Base-by-base conservation (phyloP, 92 coral and sea anemone genomes). In the Heliopora coerulea region DNA sequence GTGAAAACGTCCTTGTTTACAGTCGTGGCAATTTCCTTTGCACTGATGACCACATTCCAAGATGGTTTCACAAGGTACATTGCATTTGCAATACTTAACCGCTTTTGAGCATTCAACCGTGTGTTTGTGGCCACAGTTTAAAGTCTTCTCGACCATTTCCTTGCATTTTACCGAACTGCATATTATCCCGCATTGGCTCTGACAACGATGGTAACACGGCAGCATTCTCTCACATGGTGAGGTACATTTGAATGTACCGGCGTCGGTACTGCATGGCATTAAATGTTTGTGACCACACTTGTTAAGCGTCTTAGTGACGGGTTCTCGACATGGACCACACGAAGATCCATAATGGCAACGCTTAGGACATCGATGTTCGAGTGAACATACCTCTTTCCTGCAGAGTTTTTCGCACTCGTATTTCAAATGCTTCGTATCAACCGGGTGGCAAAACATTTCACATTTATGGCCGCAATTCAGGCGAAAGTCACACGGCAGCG, bases 391-490 rank as follows among this genome's bases (percentile, higher is more conserved):
- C 34, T 65, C 78, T 13, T 74, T 66, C 23, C 17, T 59, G 41
- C 97, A 91, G 29, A 74, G 57, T 54, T 91, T 86, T 28, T 76
- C 52, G 79, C 97, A 91, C 28, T 52, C 75, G 81, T 86, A 89
- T 37, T 83, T 54, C 46, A 23, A 42, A 56, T 91, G 97, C 35
- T 79, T 81, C 25, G 52, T 46, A 41, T 91, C 97, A 0, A 84
- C 87, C 14, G 97, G 97, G 31, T 91, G 97, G 48, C 97, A 91
- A 4, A 58, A 88, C 58, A 82, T 79, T 62, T 82, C 86, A 67
- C 97, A 91, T 74, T 30, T 66, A 62, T 91, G 97, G 14, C 97
- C 97, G 67, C 97, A 91, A 25, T 65, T 84, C 30, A 91, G 86
- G 24, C 96, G 96, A 56, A 77, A 81, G 48, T 67, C 72, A 68